Evolutionary conservation across 2,113 vertebrate species (phyloP), one percentile per base, ranked within the genome.

Genomic region (Etia nguti): DNA sequence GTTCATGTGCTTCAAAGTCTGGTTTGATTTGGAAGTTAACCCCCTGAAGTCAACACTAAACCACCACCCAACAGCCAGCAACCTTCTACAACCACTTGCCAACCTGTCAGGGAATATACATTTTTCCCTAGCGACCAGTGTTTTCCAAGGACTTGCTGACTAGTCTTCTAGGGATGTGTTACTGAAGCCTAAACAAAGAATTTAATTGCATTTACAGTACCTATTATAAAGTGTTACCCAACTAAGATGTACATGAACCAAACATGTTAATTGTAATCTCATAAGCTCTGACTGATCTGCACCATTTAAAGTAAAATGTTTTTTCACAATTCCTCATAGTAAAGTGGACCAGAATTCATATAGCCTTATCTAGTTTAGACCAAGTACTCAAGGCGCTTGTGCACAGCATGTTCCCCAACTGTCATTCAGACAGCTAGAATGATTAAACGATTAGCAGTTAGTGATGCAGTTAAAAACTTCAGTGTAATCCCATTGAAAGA

Each of bases 401-500:
- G 73, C 46, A 52, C 73, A 52, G 26, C 18, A 52, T 11, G 22
- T 6, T 1, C 18, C 18, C 46, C 46, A 9, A 13, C 59, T 79
- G 20, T 15, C 8, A 18, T 16, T 52, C n/a, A 41, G 12, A 26
- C 26, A 54, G 34, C 43, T 26, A 20, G 10, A 50, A 10, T 60
- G 22, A 79, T 55, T 18, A 11, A 46, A 79, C 41, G 54, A 18
- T 38, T 34, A 36, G 1, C 46, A 89, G 75, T 20, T 24, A 54
- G 13, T 8, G 34, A 80, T 24, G 34, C 18, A 50, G 50, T 60
- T 55, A 36, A 85, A 77, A 41, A 56, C 5, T 13, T n/a, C 3
- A 20, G 18, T 68, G 41, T 80, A 80, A 90, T 59, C 84, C 43
- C 52, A 81, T 20, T 60, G 46, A 79, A 62, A 82, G 57, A 75